phyloP scores from a whole-genome alignment of 92 coral and sea anemone species.

The Zoanthus sociatus region DNA sequence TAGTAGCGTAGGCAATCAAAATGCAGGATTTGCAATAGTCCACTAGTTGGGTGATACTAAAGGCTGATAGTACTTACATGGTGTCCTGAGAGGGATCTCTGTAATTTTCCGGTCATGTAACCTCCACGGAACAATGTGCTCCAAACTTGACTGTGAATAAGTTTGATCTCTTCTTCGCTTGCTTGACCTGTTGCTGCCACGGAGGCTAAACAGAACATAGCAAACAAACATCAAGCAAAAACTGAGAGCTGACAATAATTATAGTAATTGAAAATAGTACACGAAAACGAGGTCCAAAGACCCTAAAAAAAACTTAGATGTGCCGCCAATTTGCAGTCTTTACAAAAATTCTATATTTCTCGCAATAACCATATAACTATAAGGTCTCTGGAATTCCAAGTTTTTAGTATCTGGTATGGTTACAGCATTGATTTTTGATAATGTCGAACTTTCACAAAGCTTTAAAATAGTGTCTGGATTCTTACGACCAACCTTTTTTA shows the following conservation, averaged over 20 bases:
- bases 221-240: not conserved
- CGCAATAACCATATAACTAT: too few relatives aligned
- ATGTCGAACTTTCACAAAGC: not conserved
- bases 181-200: conserved; percentile 69
- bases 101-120: conserved; percentile 94
- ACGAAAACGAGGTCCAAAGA: too few relatives aligned
- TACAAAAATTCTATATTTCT: too few relatives aligned
- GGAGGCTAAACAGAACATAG: conserved; percentile 58
- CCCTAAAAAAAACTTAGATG: too few relatives aligned
- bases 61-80: conserved; percentile 66
- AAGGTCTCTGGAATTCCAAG: too few relatives aligned
- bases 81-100: conserved; percentile 95
- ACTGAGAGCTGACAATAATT: not conserved
- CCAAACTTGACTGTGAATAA: conserved; percentile 96
- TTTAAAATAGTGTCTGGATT: not conserved
- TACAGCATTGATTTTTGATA: too few relatives aligned
- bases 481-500: conserved; percentile 65
- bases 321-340: too few relatives aligned
- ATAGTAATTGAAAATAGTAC: not conserved
- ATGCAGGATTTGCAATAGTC: too few relatives aligned
- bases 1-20: too few relatives aligned
- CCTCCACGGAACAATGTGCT: conserved; percentile 97
- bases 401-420: too few relatives aligned
- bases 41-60: not conserved
- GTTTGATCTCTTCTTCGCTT: conserved; percentile 83